phyloP scores from a whole-genome alignment of 35 echinoderm and acorn worm species.

The Eucidaris tribuloides region DNA sequence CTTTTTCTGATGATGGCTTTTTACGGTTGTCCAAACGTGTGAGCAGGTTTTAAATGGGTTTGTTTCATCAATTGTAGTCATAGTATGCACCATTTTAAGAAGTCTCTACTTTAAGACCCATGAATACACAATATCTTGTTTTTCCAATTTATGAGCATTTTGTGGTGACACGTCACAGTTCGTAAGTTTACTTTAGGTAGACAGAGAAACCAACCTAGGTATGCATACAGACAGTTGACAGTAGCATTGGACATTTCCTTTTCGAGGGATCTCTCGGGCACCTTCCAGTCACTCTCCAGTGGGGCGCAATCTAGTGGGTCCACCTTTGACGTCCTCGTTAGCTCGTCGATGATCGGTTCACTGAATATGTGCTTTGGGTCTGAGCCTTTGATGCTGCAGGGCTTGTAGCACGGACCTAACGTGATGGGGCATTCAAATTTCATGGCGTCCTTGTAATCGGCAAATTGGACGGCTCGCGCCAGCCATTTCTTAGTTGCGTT shows the following conservation, averaged over 20 bases:
- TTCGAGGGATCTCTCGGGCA: slow-evolving; percentile 51
- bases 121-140: too few species aligned
- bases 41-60: too few species aligned
- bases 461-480: slow-evolving; percentile 47
- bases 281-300: slow-evolving; percentile 80
- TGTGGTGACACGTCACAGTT: too few species aligned
- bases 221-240: slow-evolving; percentile 63
- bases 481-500: slow-evolving; percentile 60
- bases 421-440: slow-evolving; percentile 85
- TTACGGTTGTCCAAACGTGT: too few species aligned
- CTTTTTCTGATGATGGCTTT: too few species aligned
- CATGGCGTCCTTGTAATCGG: slow-evolving; percentile 38
- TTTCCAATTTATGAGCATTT: too few species aligned
- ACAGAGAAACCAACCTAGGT: slow-evolving; percentile 52
- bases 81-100: too few species aligned
- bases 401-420: slow-evolving; percentile 68
- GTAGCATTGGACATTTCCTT: slow-evolving; percentile 64
- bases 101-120: too few species aligned
- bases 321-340: slow-evolving; percentile 91
- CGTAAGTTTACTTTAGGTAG: neutral
- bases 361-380: slow-evolving; percentile 94
- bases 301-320: slow-evolving; percentile 91
- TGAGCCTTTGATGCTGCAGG: slow-evolving; percentile 74
- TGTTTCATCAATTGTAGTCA: too few species aligned
- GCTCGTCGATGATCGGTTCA: slow-evolving; percentile 80